These are phyloP conservation scores for Periphyllus acericola DNA, from an alignment of 2,888 invertebrate species.

Conservation along the genomic window DNA sequence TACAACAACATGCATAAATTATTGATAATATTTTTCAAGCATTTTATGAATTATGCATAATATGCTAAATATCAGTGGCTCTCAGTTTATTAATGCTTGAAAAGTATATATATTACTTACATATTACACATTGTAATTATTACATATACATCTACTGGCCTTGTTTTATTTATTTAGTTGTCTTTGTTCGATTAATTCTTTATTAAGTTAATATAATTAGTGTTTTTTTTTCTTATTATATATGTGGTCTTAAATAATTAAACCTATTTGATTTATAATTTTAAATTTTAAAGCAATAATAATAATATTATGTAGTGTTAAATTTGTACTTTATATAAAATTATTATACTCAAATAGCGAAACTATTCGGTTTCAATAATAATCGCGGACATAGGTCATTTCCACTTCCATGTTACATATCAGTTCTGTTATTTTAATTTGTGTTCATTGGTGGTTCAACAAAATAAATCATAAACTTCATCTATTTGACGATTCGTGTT, in stretches of 20 bases:
- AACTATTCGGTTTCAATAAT: constrained; percentile 4
- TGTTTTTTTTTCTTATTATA: not conserved
- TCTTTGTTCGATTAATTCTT: not conserved
- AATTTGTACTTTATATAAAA: not conserved
- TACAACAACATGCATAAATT: constrained; percentile 19
- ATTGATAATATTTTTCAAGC: not conserved
- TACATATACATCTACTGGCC: not conserved
- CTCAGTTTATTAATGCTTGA: not conserved
- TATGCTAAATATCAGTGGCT: constrained; percentile 26
- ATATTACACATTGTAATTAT: not conserved
- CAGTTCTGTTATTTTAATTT: not conserved
- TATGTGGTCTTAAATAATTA: not conserved
- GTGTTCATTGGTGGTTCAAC: not conserved
- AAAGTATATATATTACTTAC: not conserved
- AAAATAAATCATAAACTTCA: not conserved
- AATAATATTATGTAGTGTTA: not conserved
- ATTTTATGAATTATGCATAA: constrained; percentile 6
- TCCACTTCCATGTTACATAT: not conserved
- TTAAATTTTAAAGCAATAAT: not conserved
- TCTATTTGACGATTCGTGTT: not conserved
- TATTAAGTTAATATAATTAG: not conserved
- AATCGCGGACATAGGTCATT: constrained; percentile 2
- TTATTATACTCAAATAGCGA: constrained; percentile 16
- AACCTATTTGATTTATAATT: not conserved
- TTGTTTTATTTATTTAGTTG: not conserved